These are phyloP conservation scores for Entosphenus tridentatus DNA, from an alignment of 2,113 vertebrate species.

Conservation along the genomic window DNA sequence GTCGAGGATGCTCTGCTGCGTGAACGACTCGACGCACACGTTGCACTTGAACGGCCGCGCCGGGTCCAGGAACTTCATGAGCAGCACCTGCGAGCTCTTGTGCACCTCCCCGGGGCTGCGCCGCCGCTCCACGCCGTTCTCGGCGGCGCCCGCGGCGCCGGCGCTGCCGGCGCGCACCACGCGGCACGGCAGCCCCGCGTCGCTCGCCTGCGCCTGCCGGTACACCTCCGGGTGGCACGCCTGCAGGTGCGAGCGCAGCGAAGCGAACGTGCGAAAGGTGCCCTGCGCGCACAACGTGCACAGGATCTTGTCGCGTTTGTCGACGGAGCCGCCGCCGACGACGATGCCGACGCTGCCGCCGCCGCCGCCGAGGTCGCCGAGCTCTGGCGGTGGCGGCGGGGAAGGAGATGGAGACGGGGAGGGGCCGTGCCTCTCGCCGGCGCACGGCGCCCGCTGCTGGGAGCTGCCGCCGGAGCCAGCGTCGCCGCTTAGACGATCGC, in stretches of 20 bases:
- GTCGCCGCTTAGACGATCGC: no score
- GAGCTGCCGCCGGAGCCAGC: constrained; percentile 5
- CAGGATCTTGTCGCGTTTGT: neutral
- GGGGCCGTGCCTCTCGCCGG: constrained; percentile 7
- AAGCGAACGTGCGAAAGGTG: neutral
- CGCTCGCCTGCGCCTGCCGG: neutral
- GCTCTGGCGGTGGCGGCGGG: neutral
- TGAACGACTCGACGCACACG: constrained; percentile 52
- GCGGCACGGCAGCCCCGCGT: neutral
- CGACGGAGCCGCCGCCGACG: neutral
- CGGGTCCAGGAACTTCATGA: constrained; percentile 28
- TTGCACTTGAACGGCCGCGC: constrained; percentile 46
- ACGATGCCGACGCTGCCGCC: neutral
- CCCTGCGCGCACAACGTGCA: neutral
- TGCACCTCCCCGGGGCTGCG: no score
- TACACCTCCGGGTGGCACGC: constrained; percentile 6
- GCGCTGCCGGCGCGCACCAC: constrained; percentile 12
- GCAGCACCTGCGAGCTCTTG: constrained; percentile 26
- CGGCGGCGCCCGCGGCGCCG: constrained; percentile 20
- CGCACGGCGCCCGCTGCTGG: no score
- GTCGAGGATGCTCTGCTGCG: constrained; percentile 44
- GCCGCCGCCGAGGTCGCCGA: neutral
- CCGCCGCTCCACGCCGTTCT: no score
- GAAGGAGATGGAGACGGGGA: constrained; percentile 7
- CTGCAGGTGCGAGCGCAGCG: neutral